Evolutionary conservation across 2,113 vertebrate genomes (phyloP), one percentile per base, ranked within the genome.

Genomic region (Melanocharis versteri): DNA sequence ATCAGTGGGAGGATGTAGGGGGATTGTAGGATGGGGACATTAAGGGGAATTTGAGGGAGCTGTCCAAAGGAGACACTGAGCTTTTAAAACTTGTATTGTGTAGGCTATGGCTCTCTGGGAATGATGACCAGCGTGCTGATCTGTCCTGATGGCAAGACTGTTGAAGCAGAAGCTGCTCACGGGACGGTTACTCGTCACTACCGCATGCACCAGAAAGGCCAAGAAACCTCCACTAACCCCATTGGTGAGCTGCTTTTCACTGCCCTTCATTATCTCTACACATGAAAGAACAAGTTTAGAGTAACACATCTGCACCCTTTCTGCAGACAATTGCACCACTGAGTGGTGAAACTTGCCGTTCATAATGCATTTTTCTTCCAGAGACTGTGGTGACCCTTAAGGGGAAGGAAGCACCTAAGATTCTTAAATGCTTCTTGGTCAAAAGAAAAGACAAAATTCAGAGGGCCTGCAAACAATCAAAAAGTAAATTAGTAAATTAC

Each of bases 111-210:
- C 18, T 99, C 99, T 33, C 97, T 99, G 91, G 99, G 99, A 5
- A 99, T 99, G 99, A 99, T 99, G 99, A 99, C 99, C 94, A 99
- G 99, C 1, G 99, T 99, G 70, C 98, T 99, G 62, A 80, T 99
- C 83, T 99, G 99, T 97, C 99, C 99, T 11, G 99, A 99, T 8
- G 99, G 99, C 42, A 98, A 98, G 90, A 99, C 99, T 1, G 99
- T 99, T 54, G 99, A 99, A 97, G 98, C 99, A 6, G 99, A 99
- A 96, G 99, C 99, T 16, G 99, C 99, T 53, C 99, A 99, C 0
- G 99, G 99, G 69, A 99, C 99, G 0, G 99, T 99, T 37, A 99
- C 99, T 1, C 99, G 99, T 56, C 99, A 99, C 95, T 99, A 99
- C 97, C 98, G 99, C 81, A 98, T 99, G 96, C 97, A 99, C 94